These are phyloP conservation scores for Actinernus sp. DNA, from an alignment of 92 coral and sea anemone species.

Conservation along the genomic window DNA sequence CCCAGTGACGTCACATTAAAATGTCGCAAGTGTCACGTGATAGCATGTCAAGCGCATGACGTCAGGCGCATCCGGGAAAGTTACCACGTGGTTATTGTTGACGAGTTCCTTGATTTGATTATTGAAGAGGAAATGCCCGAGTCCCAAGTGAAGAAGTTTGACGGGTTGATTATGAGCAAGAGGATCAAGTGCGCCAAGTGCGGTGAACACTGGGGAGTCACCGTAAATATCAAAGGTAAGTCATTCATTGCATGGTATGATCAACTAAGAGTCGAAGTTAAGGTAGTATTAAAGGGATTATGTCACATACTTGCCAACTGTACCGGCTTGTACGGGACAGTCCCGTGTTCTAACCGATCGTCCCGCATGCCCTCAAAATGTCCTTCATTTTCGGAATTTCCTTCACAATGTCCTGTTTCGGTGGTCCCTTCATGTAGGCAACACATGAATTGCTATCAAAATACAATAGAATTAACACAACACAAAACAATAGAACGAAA, in stretches of 20 bases:
- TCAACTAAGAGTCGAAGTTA: too few species aligned
- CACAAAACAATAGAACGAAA: too few species aligned
- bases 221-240: conserved; percentile 51
- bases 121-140: neutral
- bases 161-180: conserved; percentile 65
- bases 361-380: too few species aligned
- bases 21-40: conserved; percentile 78
- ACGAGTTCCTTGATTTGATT: conserved; percentile 51
- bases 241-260: neutral
- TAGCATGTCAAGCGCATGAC: conserved; percentile 88
- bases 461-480: too few species aligned
- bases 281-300: too few species aligned
- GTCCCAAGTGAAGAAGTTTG: conserved; percentile 40
- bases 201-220: conserved; percentile 86
- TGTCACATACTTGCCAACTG: too few species aligned
- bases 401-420: too few species aligned
- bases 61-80: conserved; percentile 55
- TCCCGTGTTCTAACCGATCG: too few species aligned
- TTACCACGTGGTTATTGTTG: conserved; percentile 55
- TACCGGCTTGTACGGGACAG: too few species aligned
- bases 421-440: too few species aligned
- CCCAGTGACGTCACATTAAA: conserved; percentile 69
- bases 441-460: too few species aligned
- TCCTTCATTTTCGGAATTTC: too few species aligned
- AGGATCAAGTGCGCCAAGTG: conserved; percentile 69